Base-by-base conservation (phyloP, 2,888 invertebrate genomes). In the Slavum lentiscoides region DNA sequence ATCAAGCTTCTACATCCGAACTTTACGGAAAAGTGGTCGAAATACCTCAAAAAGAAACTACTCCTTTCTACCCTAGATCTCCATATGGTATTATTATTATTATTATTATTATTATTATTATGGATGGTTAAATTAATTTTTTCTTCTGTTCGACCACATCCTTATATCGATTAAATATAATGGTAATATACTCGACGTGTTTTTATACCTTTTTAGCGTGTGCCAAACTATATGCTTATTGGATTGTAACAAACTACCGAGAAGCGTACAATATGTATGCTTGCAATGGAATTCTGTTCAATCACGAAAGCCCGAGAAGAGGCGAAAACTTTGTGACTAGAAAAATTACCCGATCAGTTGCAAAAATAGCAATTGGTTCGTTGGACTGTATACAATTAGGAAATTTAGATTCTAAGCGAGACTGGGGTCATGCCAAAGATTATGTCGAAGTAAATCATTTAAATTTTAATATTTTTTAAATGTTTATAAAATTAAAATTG, bases 251-350 rank as follows among this genome's bases (percentile, higher is more conserved):
- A 49, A 98, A 98, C 88, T 98, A 97, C 86, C 90, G 97, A 67
- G 97, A 98, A 86, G 97, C 98, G 0, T 98, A 98, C 86, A 90
- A 91, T 74, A 96, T 98, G 92, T 97, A 93, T 87, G 96, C 97
- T 0, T 96, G 96, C 85, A 98, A 98, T 87, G 98, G 98, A 0
- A 94, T 98, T 82, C 89, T 98, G 8, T 98, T 98, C 87, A 98
- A 98, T 88, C 98, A 98, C 86, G 98, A 98, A 88, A 95, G 95
- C 84, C 98, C 98, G 0, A 88, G 97, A 74, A 88, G 98, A 84
- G 97, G 98, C 17, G 98, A 98, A 88, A 99, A 95, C 86, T 99
- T 99, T 88, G 99, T 99, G 11, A 99, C 99, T 0, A 90, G 99
- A 83, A 99, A 99, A 88, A 96, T 99, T 83, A 98, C 99, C 0